Percentiles rank a stretch among this genome's conserved stretches.
Evolutionary conservation across 2,113 vertebrate species (phyloP).

Genomic region (Hyperopisus bebe): DNA sequence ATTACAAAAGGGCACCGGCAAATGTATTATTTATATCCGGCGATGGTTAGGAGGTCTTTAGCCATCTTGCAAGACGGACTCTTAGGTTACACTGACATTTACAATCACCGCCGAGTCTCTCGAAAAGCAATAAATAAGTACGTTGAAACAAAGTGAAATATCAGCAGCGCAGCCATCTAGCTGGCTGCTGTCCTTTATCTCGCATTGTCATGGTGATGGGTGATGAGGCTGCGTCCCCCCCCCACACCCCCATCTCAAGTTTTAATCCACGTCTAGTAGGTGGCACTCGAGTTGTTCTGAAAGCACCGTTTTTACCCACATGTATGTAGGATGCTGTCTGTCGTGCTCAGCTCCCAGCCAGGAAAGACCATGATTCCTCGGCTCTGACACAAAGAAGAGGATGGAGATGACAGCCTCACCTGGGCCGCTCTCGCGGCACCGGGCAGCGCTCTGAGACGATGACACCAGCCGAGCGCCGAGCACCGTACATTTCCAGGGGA

Average conservation of each 20-base stretch:
- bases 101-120: not conserved
- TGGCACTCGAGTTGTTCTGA: not conserved
- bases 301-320: not conserved
- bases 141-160: not conserved
- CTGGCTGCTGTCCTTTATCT: not conserved
- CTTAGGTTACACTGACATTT: not conserved
- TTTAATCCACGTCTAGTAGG: not conserved
- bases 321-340: not conserved
- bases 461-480: not conserved
- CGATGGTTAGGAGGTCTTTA: not conserved
- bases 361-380: not conserved
- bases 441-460: not conserved
- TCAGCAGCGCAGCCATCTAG: not conserved
- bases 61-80: not conserved
- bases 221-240: not conserved
- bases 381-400: not conserved
- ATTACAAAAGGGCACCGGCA: not conserved
- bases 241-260: not conserved
- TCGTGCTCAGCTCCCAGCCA: not conserved
- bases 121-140: not conserved
- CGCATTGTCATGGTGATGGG: not conserved
- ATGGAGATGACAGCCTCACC: not conserved
- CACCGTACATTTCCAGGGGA: not conserved
- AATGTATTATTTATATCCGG: not conserved
- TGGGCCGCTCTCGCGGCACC: not conserved